Evolutionary conservation across 2,888 invertebrate genomes (phyloP), one percentile per base, ranked within the genome.

Genomic region (Digitonthophagus gazella): DNA sequence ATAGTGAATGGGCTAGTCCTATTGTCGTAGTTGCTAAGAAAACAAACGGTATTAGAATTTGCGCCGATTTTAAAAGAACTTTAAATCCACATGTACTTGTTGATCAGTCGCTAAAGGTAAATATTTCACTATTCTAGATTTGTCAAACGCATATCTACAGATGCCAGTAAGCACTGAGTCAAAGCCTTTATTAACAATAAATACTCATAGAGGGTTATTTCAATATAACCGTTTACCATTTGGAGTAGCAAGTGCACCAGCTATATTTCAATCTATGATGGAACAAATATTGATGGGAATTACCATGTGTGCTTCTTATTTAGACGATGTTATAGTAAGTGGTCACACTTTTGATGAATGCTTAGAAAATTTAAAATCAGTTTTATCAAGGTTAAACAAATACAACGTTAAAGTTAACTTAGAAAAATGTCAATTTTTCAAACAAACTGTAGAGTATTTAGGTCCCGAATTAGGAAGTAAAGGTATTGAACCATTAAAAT

Each of bases 401-500:
- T 69, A 63, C 57, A 71, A 71, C 16, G 69, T 69, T 1, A 58
- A 55, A 54, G 20, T 71, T 2, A 71, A 71, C 22, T 16, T 57
- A 2, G 18, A 63, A 5, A 71, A 71, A 68, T 65, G 68, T 64
- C 19, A 69, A 15, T 71, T 71, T 28, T 71, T 64, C 16, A 6
- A 56, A 15, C 15, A 4, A 54, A 66, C 19, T 15, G 69, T 71
- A 11, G 66, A 69, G 14, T 66, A 66, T 55, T 20, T 71, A n/a
- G 69, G 71, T 15, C 69, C 69, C 63, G 2, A 5, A 8, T 18
- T 71, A n/a, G 65, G 65, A 57, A 15, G 19, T n/a, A 63, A 68
- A 11, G 79, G 79, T 3, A 79, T 79, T 70, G 73, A 76, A 44
- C 80, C 81, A 67, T 57, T 76, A 0, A 71, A 72, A 66, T 63